phyloP scores from a whole-genome alignment of 2,797 vertebrate species.

The Pteropus rufus region DNA sequence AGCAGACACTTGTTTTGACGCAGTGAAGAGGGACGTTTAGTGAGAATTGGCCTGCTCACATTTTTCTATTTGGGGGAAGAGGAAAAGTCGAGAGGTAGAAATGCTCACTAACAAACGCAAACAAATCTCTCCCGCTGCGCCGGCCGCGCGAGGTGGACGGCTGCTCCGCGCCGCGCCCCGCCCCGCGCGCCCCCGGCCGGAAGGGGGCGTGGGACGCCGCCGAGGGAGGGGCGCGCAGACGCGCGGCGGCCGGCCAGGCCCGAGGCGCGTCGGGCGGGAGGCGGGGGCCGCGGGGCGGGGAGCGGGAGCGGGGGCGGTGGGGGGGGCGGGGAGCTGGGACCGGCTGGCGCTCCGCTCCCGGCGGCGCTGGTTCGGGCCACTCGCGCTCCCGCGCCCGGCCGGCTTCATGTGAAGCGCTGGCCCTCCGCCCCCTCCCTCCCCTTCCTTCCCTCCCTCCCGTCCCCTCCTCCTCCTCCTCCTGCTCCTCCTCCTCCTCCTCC shows the following conservation, averaged over 20 bases:
- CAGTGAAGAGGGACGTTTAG: neutral
- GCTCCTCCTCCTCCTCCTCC: neutral
- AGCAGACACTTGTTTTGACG: neutral
- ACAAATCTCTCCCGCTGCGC: neutral
- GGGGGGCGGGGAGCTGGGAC: neutral
- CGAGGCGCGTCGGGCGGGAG: neutral
- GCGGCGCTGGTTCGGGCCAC: neutral
- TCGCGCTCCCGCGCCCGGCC: slow-evolving; percentile 44
- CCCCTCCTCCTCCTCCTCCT: neutral
- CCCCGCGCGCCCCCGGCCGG: neutral
- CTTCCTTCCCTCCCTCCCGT: slow-evolving; percentile 14
- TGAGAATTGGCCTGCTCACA: neutral
- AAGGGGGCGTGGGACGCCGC: slow-evolving; percentile 35
- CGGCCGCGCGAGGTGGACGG: rapidly evolving
- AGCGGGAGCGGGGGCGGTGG: no score
- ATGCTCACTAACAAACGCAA: neutral
- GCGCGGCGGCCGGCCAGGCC: neutral
- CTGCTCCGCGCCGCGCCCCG: neutral
- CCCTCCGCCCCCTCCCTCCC: slow-evolving; percentile 58
- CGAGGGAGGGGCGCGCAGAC: slow-evolving; percentile 31
- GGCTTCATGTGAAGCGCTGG: slow-evolving; percentile 68
- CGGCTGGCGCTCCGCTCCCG: neutral
- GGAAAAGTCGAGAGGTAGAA: neutral
- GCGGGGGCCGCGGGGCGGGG: neutral
- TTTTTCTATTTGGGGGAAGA: neutral